Evolutionary conservation across 2,797 vertebrate species (phyloP).

Genomic region (Podargus strigoides): DNA sequence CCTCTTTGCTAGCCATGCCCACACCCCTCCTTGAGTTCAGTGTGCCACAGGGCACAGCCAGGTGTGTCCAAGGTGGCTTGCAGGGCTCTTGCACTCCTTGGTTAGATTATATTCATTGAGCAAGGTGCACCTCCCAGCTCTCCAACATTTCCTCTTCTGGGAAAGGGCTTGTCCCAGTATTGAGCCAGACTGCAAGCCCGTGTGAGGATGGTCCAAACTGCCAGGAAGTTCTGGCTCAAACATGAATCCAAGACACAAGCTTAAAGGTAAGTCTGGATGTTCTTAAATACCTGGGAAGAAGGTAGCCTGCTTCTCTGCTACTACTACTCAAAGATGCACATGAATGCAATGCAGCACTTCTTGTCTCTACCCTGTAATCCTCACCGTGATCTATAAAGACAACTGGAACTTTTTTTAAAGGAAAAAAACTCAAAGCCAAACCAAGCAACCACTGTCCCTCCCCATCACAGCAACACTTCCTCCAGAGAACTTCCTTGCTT

Average conservation of each 20-base stretch:
- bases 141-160: background rate
- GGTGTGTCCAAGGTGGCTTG: background rate
- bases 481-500: background rate
- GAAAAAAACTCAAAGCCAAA: background rate
- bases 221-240: background rate
- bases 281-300: background rate
- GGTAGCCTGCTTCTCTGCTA: background rate
- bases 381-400: background rate
- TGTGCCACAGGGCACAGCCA: background rate
- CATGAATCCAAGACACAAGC: background rate
- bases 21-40: background rate
- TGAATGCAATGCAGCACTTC: rapidly evolving
- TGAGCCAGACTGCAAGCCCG: background rate
- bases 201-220: background rate
- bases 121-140: background rate
- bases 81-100: background rate
- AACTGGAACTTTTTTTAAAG: background rate
- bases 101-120: rapidly evolving
- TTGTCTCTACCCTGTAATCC: background rate
- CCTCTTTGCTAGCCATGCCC: background rate
- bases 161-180: background rate
- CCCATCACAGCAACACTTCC: background rate
- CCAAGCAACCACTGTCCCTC: background rate
- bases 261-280: background rate
- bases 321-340: background rate